phyloP scores from a whole-genome alignment of 2,888 invertebrate species.

The Chloroclystis v-ata region DNA sequence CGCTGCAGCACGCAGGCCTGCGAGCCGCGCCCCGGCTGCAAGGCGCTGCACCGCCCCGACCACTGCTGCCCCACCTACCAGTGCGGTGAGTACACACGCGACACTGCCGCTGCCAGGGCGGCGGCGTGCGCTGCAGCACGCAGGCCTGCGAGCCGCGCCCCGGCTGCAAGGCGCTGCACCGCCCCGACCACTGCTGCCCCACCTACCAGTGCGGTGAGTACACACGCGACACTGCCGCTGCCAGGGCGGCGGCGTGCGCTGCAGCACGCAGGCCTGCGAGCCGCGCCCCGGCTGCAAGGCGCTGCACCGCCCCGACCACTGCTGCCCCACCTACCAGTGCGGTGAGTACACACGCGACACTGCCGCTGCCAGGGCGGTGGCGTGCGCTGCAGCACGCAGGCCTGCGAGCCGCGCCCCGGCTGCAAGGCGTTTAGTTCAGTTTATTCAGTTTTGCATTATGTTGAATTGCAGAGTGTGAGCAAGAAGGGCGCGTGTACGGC shows the following conservation, averaged over 20 bases:
- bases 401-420: constrained; percentile 84
- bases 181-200: constrained; percentile 87
- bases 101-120: constrained; percentile 29
- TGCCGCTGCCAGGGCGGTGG: constrained; percentile 80
- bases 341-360: constrained; percentile 82
- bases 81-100: constrained; percentile 79
- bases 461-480: constrained; percentile 82
- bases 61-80: constrained; percentile 89
- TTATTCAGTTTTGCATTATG: too few species aligned
- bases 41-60: constrained; percentile 85
- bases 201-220: constrained; percentile 87
- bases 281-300: constrained; percentile 86
- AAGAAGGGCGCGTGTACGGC: constrained; percentile 84
- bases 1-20: constrained; percentile 80
- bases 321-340: constrained; percentile 89
- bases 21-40: constrained; percentile 85
- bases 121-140: constrained; percentile 78
- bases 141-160: constrained; percentile 83
- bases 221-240: neutral
- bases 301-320: constrained; percentile 85
- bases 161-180: constrained; percentile 87
- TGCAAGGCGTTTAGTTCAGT: constrained; percentile 77
- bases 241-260: constrained; percentile 73
- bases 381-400: constrained; percentile 78
- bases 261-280: constrained; percentile 81